These are phyloP conservation scores for Agrotis segetum DNA, from an alignment of 2,888 invertebrate species.

Conservation along the genomic window DNA sequence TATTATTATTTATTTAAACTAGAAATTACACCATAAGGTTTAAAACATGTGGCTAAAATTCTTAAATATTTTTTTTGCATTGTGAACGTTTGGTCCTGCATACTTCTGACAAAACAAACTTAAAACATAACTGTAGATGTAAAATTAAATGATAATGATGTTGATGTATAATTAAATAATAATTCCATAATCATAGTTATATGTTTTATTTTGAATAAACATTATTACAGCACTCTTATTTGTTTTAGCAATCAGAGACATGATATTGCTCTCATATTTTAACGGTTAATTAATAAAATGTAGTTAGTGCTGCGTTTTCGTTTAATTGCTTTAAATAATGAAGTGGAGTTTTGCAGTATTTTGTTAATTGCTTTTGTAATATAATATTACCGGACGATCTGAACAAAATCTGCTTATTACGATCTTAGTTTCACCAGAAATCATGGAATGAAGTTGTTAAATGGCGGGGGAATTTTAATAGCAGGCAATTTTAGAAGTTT, in stretches of 20 bases:
- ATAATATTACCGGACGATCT: too few relatives aligned
- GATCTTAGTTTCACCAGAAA: not conserved
- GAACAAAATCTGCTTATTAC: not conserved
- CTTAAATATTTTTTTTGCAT: too few relatives aligned
- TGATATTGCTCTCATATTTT: constrained; percentile 39
- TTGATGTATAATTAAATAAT: not conserved
- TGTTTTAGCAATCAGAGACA: constrained; percentile 32
- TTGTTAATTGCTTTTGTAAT: constrained; percentile 3
- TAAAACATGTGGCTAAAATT: too few relatives aligned
- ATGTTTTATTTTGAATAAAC: constrained; percentile 11
- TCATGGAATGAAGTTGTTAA: too few relatives aligned
- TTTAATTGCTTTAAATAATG: constrained; percentile 18
- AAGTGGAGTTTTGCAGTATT: constrained; percentile 1
- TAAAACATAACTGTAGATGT: too few relatives aligned
- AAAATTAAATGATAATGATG: too few relatives aligned
- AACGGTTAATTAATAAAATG: constrained; percentile 40
- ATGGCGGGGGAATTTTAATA: too few relatives aligned
- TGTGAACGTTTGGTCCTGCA: too few relatives aligned
- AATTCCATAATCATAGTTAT: not conserved
- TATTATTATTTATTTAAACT: too few relatives aligned
- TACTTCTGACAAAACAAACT: too few relatives aligned
- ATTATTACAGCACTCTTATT: constrained; percentile 17
- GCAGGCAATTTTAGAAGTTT: too few relatives aligned
- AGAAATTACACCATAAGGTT: too few relatives aligned
- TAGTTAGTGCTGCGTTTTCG: constrained; percentile 16